Percentiles rank a stretch among this genome's conserved stretches.
These are phyloP conservation scores for Crocallis elinguaria DNA, from an alignment of 2,888 invertebrate genomes.

Conservation along the genomic window DNA sequence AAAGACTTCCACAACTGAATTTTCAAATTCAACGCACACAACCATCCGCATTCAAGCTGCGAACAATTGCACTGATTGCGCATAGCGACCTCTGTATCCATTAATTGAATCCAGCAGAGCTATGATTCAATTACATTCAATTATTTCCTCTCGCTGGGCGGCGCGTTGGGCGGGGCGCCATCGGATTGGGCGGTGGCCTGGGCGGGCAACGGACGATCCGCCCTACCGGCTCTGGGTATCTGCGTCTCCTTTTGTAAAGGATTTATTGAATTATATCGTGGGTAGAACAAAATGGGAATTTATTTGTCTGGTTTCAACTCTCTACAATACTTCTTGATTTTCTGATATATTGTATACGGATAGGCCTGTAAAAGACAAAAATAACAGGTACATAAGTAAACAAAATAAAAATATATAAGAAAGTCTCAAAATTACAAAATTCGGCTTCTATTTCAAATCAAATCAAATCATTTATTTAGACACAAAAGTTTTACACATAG, in stretches of 20 bases:
- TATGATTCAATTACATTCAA: conserved; percentile 78
- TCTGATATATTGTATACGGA: too few relatives aligned
- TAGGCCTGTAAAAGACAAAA: too few relatives aligned
- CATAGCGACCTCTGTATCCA: conserved; percentile 39
- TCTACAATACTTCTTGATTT: background rate
- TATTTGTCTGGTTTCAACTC: background rate
- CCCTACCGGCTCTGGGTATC: conserved; percentile 57
- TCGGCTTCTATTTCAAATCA: too few relatives aligned
- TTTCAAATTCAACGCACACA: conserved; percentile 3
- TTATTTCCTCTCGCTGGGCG: conserved; percentile 65
- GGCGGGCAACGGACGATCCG: conserved; percentile 65
- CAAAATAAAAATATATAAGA: too few relatives aligned
- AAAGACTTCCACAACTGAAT: conserved; percentile 9
- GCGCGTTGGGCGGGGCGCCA: conserved; percentile 63
- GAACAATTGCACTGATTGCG: conserved; percentile 71
- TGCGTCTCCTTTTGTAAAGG: conserved; percentile 41
- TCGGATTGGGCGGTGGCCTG: conserved; percentile 65
- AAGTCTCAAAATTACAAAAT: too few relatives aligned
- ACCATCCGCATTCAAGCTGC: conserved; percentile 18
- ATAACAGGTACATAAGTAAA: too few relatives aligned
- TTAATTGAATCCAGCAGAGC: conserved; percentile 75
- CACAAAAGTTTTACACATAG: too few relatives aligned
- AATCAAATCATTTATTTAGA: too few relatives aligned
- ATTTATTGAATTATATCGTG: conserved; percentile 25
- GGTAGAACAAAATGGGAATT: conserved; percentile 7